Evolutionary conservation across 2,888 invertebrate species (phyloP).

Genomic region (Penaeus monodon): DNA sequence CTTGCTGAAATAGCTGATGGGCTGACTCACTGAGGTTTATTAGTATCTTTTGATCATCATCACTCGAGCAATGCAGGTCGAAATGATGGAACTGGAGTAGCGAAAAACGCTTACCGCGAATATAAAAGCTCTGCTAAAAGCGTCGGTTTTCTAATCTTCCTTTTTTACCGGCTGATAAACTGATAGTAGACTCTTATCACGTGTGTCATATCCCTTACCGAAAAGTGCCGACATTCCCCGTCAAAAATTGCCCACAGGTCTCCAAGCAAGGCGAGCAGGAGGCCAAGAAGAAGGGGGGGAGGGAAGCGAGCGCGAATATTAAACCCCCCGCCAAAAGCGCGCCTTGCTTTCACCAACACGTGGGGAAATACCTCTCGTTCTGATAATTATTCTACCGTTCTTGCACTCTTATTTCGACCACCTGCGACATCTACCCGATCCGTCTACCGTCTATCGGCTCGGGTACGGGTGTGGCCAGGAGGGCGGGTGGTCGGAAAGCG

Average conservation of each 20-base stretch:
- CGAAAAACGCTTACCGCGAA: too few species aligned
- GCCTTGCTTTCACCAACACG: slow-evolving; percentile 57
- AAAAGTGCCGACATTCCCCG: too few species aligned
- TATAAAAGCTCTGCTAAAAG: too few species aligned
- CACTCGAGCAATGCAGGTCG: too few species aligned
- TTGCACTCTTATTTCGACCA: background rate
- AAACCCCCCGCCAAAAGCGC: slow-evolving; percentile 20
- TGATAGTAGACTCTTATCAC: too few species aligned
- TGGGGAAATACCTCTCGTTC: slow-evolving; percentile 59
- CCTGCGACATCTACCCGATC: background rate
- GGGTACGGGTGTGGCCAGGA: background rate
- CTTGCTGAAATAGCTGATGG: background rate
- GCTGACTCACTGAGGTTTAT: background rate
- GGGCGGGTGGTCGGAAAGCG: background rate
- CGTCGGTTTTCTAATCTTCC: too few species aligned
- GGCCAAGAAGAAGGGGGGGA: background rate
- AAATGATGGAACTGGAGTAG: too few species aligned
- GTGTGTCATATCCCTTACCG: too few species aligned
- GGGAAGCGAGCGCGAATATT: slow-evolving; percentile 35
- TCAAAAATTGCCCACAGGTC: too few species aligned
- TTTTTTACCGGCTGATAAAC: too few species aligned
- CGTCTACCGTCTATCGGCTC: slow-evolving; percentile 2
- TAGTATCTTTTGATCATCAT: too few species aligned
- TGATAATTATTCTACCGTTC: slow-evolving; percentile 48
- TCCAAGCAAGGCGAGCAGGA: too few species aligned